Base-by-base conservation (phyloP, 2,797 vertebrate species). In the Chrysocyon brachyurus region DNA sequence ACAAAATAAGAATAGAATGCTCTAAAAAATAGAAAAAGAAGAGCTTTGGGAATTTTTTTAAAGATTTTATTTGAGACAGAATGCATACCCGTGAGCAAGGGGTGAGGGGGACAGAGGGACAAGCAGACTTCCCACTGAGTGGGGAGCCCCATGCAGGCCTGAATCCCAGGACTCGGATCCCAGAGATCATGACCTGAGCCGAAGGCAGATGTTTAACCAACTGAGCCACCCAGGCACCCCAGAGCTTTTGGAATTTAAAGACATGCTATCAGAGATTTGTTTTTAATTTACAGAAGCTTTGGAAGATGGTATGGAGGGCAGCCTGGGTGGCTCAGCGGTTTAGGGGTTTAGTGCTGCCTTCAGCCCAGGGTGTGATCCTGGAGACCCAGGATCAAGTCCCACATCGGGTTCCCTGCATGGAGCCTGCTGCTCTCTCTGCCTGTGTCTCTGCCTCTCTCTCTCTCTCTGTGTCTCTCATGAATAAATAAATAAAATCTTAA, bases 1-100 rank as follows among this genome's bases (percentile, higher is more conserved):
- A 73, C 84, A 88, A 89, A 94, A 75, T 68, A 89, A 86, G 28
- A 73, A 92, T 28, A 79, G 36, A 75, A 22, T 82, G 33, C 54
- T 82, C 81, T 54, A 92, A n/a, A 57, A 52, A 84, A 87, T 33
- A 61, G 54, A 85, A 46, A 90, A 52, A 52, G 59, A 93, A 63
- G 24, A 75, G 72, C 6, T 78, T 40, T 91, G 73, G n/a, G 5
- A 36, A 85, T 56, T 75, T 66, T 68, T 68, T 19, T 2, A 14
- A 61, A 63, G 26, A 63, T 63, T 63, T 28, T 63, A 28, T 28
- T 63, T 63, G 7, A 33, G 64, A 68, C 3, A 33, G 64, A 6
- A 21, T 57, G 56, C 19, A 10, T 46, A 46, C 7, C 40, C 7
- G 7, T 46, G 59, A 9, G 57, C 19, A 5, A 3, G 59, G 22